Conservation (phyloP, 1,140 invertebrate genomes). For the Spodoptera frugiperda region DNA sequence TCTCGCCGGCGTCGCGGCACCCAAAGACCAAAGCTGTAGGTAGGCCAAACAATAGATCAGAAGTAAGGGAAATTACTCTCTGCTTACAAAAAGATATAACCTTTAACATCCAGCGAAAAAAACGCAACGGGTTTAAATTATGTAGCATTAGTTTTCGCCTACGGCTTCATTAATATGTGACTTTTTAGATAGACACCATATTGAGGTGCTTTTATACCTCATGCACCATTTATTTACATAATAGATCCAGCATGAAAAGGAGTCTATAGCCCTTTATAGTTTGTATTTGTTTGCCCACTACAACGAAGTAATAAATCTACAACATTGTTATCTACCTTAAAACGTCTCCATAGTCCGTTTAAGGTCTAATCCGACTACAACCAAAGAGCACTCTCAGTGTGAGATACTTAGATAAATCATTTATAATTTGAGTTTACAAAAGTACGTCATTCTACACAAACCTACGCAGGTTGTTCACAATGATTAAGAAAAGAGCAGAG, state of each 20-base stretch:
- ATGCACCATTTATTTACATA: too few relatives aligned
- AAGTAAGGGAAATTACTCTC: conserved; percentile 17
- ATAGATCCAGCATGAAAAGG: too few relatives aligned
- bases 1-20: conserved; percentile 22
- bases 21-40: background rate
- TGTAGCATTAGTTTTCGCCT: background rate
- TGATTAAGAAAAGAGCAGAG: conserved; percentile 51
- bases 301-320: too few relatives aligned
- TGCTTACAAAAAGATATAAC: background rate
- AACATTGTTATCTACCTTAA: background rate
- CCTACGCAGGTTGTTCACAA: conserved; percentile 59
- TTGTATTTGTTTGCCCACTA: too few relatives aligned
- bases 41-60: background rate
- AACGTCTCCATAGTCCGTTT: background rate
- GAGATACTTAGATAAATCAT: conserved; percentile 15
- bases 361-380: background rate
- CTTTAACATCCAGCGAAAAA: background rate
- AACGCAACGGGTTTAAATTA: background rate
- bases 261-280: too few relatives aligned
- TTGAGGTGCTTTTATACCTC: too few relatives aligned
- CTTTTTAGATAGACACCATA: too few relatives aligned
- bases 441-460: conserved; percentile 20
- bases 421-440: conserved; percentile 22
- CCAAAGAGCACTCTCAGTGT: background rate
- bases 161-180: too few relatives aligned